Evolutionary conservation across 2,113 vertebrate genomes (phyloP).

Genomic region (Lampris incognitus): DNA sequence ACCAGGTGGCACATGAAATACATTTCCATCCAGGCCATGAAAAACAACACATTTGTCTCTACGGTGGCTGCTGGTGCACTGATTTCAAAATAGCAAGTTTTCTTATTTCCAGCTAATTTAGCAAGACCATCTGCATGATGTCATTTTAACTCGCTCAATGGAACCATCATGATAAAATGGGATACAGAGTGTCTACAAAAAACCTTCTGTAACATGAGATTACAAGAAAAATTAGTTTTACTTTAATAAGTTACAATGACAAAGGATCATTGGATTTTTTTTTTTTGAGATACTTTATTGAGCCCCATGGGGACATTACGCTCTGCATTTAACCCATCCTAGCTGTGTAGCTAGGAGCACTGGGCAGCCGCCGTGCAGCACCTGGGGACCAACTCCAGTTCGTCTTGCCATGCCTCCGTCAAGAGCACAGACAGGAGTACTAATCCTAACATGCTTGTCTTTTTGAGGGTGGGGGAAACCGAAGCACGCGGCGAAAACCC

Average conservation of each 20-base stretch:
- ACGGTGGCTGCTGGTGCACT: conserved; percentile 34
- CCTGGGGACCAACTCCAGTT: too few species aligned
- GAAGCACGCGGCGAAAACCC: too few species aligned
- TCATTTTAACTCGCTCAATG: conserved; percentile 69
- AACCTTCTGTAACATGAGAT: conserved; percentile 57
- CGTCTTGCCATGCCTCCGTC: too few species aligned
- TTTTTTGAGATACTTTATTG: too few species aligned
- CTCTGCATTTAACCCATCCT: too few species aligned
- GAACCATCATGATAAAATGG: conserved; percentile 62
- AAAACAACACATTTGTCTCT: conserved; percentile 41
- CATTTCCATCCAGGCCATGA: conserved; percentile 33
- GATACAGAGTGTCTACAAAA: conserved; percentile 32
- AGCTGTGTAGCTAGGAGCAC: too few species aligned
- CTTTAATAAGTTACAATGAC: conserved; percentile 79
- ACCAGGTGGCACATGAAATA: conserved; percentile 56
- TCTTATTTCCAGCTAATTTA: conserved; percentile 64
- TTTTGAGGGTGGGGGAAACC: too few species aligned
- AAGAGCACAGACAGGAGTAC: too few species aligned
- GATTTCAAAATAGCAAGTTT: conserved; percentile 52
- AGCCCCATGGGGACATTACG: too few species aligned
- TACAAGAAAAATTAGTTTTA: conserved; percentile 64
- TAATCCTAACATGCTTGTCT: too few species aligned
- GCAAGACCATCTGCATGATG: conserved; percentile 74
- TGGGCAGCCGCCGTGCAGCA: too few species aligned
- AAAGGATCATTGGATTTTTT: conserved; percentile 42